These are phyloP conservation scores for Nephotettix cincticeps DNA, from an alignment of 1,140 invertebrate species.

Conservation along the genomic window DNA sequence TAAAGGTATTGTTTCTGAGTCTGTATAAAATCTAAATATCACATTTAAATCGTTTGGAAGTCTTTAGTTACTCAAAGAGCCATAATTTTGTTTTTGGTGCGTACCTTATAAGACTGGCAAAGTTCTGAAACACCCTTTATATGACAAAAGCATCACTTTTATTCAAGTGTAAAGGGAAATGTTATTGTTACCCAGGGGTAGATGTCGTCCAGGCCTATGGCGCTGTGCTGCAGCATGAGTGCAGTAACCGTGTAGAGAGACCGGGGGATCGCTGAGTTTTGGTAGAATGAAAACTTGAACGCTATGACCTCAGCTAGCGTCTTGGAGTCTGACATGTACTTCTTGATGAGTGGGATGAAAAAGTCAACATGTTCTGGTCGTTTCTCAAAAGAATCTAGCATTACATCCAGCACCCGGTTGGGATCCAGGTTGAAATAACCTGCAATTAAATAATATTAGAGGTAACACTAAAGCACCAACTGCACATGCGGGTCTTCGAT, in stretches of 20 bases:
- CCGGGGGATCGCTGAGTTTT: slow-evolving; percentile 66
- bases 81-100: too few species aligned
- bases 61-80: too few species aligned
- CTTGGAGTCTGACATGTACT: slow-evolving; percentile 80
- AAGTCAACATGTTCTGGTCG: slow-evolving; percentile 68
- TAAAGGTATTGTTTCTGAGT: too few species aligned
- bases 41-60: too few species aligned
- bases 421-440: slow-evolving; percentile 99
- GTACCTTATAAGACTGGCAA: too few species aligned
- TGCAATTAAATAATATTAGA: too few species aligned
- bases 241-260: slow-evolving; percentile 88
- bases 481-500: too few species aligned
- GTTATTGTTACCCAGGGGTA: slow-evolving; percentile 92
- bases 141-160: too few species aligned
- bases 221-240: slow-evolving; percentile 80
- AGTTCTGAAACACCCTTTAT: too few species aligned
- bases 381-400: slow-evolving; percentile 95
- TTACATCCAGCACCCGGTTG: slow-evolving; percentile 94
- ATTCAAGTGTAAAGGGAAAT: too few species aligned
- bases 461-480: too few species aligned
- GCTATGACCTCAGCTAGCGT: slow-evolving; percentile 92
- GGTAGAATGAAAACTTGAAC: slow-evolving; percentile 74
- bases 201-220: slow-evolving; percentile 85
- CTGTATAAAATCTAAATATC: too few species aligned
- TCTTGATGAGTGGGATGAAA: slow-evolving; percentile 81